Percentiles rank a stretch among this genome's conserved stretches.
Evolutionary conservation across 2,113 vertebrate species (phyloP).

Genomic region (Kryptolebias marmoratus): DNA sequence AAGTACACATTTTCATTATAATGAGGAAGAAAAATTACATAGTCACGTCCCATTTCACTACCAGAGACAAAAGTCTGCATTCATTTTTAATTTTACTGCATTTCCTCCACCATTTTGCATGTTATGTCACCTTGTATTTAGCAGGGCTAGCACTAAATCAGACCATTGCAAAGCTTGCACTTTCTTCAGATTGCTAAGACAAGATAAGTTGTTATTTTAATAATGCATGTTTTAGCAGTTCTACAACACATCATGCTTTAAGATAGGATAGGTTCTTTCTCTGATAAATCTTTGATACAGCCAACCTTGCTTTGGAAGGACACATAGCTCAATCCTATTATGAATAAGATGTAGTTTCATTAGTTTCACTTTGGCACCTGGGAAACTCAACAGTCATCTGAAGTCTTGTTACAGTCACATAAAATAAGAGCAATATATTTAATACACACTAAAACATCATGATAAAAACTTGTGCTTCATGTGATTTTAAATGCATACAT

Average conservation of each 20-base stretch:
- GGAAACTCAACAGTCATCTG: slow-evolving; percentile 30
- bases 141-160: slow-evolving; percentile 37
- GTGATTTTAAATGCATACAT: too few relatives aligned
- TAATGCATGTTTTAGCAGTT: slow-evolving; percentile 54
- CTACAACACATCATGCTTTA: slow-evolving; percentile 33
- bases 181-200: slow-evolving; percentile 49
- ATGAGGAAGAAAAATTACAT: slow-evolving; percentile 55
- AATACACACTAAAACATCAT: slow-evolving; percentile 49
- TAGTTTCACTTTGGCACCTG: slow-evolving; percentile 48
- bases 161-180: slow-evolving; percentile 32
- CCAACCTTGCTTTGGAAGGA: slow-evolving; percentile 28
- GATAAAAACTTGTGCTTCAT: not conserved
- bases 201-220: slow-evolving; percentile 49
- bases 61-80: slow-evolving; percentile 53
- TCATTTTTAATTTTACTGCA: slow-evolving; percentile 57
- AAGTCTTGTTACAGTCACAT: slow-evolving; percentile 36
- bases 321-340: slow-evolving; percentile 43
- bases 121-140: slow-evolving; percentile 57
- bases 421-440: slow-evolving; percentile 46
- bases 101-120: slow-evolving; percentile 39
- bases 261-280: slow-evolving; percentile 31
- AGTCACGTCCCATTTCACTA: slow-evolving; percentile 56
- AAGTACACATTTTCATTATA: slow-evolving; percentile 56
- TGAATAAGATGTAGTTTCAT: slow-evolving; percentile 51
- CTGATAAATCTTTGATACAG: slow-evolving; percentile 48